Base-by-base conservation (phyloP, 2,888 invertebrate genomes). In the Cantharis flavilabris region DNA sequence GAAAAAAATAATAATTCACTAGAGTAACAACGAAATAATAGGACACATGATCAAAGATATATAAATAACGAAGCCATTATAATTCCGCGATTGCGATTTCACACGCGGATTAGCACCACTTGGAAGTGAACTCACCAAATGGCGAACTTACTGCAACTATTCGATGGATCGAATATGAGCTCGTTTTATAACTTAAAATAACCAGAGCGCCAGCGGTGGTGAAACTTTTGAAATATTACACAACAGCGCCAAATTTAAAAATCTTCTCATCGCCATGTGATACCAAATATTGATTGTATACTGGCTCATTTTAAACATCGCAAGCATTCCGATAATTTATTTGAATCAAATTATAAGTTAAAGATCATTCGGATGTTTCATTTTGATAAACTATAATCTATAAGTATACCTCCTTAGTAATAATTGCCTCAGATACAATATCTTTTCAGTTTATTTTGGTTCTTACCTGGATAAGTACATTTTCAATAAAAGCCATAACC, bases 21-120 rank as follows among this genome's bases (percentile, higher is more conserved):
- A 77, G 20, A 69, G 64, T 49, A 49, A 49, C 30, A 72, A 72
- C 49, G 28, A 33, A 69, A 70, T 69, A 82, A 82, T 76, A 80
- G 82, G 80, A 80, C 82, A 82, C 86, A 86, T 86, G 82, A 85
- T 85, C 83, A 85, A 81, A 83, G 80, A 77, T 81, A 79, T 78
- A 62, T 79, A 77, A 73, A 62, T 71, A 65, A 76, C 70, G 77
- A 75, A 75, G 75, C 75, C 75, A 78, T 78, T 62, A 62, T 75
- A 28, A 73, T 16, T 70, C 73, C 76, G 78, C 78, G 76, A 62
- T 49, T 65, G 75, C 77, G 72, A 74, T 69, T 74, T 69, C 73
- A 16, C 75, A 77, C 77, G 77, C 77, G 71, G 75, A 64, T 62
- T 72, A 30, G 20, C 26, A 23, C 65, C 65, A 67, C 65, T 23